Evolutionary conservation across 2,113 vertebrate species (phyloP), one percentile per base, ranked within the genome.

Genomic region (Thymallus thymallus): DNA sequence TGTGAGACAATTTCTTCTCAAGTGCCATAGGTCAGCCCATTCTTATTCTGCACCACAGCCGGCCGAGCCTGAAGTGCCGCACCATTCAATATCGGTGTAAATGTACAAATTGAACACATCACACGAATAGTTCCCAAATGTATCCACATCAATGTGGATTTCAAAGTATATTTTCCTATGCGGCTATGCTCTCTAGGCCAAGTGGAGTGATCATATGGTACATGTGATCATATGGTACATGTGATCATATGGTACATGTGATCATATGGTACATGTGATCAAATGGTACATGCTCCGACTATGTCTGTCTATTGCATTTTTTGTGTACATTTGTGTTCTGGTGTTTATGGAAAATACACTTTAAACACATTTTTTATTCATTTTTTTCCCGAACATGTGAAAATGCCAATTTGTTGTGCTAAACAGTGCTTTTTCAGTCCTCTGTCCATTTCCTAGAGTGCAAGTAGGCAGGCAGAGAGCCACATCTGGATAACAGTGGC

Each of bases 1-100:
- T 76, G 82, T 76, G 67, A 83, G 76, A 75, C 84, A 83, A 82
- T 88, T 79, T 82, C 67, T 76, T 82, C 68, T 85, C 75, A 80
- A 86, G 86, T 77, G 79, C 79, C 76, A 81, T 76, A 80, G 84
- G 86, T 88, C 77, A 80, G 77, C 68, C 41, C 60, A 86, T 88
- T 86, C 81, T 78, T 86, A 88, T 88, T 88, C 86, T 67, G 55
- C 75, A 74, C 81, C 76, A 86, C 73, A 73, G 76, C 77, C 48
- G 78, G 69, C 75, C 76, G 35, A 70, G 82, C 77, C 69, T 77
- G 77, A 63, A 84, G 75, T 78, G 79, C 75, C 73, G 74, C 79
- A 79, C 80, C 69, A 78, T 84, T 88, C 84, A 82, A 78, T 85
- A 88, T 84, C 68, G 48, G 73, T 26, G 75, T 71, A 82, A 85